Evolutionary conservation across 2,113 vertebrate species (phyloP).

Genomic region (Neodontobutis hainanensis): DNA sequence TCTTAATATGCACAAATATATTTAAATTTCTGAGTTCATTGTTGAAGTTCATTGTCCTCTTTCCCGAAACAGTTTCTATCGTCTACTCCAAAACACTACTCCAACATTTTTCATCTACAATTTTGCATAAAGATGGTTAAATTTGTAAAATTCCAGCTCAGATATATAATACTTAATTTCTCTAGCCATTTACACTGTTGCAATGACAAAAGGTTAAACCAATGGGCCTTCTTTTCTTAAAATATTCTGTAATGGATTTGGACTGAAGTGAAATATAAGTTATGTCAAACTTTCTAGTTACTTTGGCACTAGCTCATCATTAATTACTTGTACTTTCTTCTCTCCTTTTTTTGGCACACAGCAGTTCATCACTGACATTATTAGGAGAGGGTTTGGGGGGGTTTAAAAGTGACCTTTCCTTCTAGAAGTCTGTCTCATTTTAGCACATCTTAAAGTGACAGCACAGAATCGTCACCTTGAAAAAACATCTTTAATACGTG

Average conservation of each 20-base stretch:
- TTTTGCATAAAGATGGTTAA: too few species aligned
- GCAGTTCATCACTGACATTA: neutral
- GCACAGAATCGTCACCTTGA: neutral
- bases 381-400: neutral
- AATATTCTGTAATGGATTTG: neutral
- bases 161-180: too few species aligned
- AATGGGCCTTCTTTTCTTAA: neutral
- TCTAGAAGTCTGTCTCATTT: neutral
- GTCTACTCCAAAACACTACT: too few species aligned
- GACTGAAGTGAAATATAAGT: neutral
- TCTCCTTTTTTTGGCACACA: neutral
- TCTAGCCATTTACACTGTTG: neutral
- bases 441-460: slow-evolving; percentile 1
- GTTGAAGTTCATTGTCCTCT: too few species aligned
- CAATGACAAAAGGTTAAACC: neutral
- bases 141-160: too few species aligned
- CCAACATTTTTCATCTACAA: too few species aligned
- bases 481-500: neutral
- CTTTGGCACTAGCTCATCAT: neutral
- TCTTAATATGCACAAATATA: too few species aligned
- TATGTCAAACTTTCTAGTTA: neutral
- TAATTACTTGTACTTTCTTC: neutral
- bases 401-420: slow-evolving; percentile 3
- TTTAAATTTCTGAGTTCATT: too few species aligned
- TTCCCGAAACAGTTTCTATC: too few species aligned